phyloP scores from a whole-genome alignment of 2,888 invertebrate genomes.

The Drosophila pseudotakahashii region DNA sequence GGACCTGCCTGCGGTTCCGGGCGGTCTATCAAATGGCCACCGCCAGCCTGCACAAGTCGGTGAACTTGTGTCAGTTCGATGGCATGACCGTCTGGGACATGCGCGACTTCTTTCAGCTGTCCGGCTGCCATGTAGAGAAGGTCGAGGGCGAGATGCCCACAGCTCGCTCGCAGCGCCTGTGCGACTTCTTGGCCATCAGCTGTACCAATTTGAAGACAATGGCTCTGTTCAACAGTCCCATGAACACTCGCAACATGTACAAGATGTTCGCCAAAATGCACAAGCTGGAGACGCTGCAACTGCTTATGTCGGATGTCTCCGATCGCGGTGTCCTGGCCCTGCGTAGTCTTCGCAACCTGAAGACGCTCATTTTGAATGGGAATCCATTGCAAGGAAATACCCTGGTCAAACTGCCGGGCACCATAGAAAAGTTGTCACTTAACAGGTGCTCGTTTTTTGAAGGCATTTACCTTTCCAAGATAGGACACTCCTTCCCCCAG shows the following conservation, averaged over 20 bases:
- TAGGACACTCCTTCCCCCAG: conserved; percentile 3
- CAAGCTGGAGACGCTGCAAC: conserved; percentile 23
- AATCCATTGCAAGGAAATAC: conserved; percentile 38
- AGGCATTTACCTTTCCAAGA: not conserved
- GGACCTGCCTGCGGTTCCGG: conserved; percentile 60
- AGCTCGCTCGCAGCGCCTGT: conserved; percentile 2
- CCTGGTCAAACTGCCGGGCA: conserved; percentile 15
- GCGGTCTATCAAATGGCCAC: conserved; percentile 47
- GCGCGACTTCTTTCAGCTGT: conserved; percentile 58
- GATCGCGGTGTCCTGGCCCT: conserved; percentile 27
- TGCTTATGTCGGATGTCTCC: conserved; percentile 30
- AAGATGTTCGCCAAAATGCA: conserved; percentile 34
- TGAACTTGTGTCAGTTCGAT: conserved; percentile 26
- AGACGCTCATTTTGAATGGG: conserved; percentile 39
- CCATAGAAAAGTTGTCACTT: conserved; percentile 38
- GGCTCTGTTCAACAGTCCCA: conserved; percentile 1
- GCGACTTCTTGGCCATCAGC: conserved; percentile 5
- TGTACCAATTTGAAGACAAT: conserved; percentile 28
- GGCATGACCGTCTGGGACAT: conserved; percentile 64
- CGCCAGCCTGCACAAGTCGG: conserved; percentile 28
- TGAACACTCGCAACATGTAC: conserved; percentile 4
- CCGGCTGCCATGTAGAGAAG: conserved; percentile 29
- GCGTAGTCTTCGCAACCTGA: conserved; percentile 31
- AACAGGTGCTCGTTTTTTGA: conserved; percentile 14
- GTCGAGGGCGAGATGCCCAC: conserved; percentile 15